phyloP scores from a whole-genome alignment of 2,888 invertebrate species.

The Lepidochitona cinerea region DNA sequence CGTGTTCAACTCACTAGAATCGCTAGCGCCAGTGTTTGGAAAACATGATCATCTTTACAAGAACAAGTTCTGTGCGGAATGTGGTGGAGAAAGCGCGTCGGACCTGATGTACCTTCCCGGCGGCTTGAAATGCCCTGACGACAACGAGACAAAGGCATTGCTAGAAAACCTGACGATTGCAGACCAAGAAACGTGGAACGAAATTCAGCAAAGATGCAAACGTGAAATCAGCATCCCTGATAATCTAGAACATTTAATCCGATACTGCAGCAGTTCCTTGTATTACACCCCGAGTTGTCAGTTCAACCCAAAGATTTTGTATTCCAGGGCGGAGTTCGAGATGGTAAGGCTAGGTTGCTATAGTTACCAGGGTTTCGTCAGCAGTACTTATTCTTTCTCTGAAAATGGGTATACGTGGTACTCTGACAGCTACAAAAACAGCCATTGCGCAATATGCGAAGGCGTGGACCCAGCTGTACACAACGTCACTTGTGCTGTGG shows the following conservation, averaged over 20 bases:
- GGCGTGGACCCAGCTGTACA: too few relatives aligned
- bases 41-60: neutral
- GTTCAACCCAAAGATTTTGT: neutral
- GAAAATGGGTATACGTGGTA: neutral
- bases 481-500: neutral
- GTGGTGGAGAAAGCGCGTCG: neutral
- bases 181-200: neutral
- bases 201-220: neutral
- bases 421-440: neutral
- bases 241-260: neutral
- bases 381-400: neutral
- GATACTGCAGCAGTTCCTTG: neutral
- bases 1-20: neutral
- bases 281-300: neutral
- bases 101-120: neutral
- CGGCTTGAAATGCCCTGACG: neutral
- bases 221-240: neutral
- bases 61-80: neutral
- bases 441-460: neutral
- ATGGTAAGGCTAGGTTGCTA: neutral
- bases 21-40: neutral
- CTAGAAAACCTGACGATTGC: neutral
- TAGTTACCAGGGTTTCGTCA: neutral
- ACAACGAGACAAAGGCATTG: neutral
- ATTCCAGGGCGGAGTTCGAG: neutral